Percentiles rank a stretch among this genome's conserved stretches.
Evolutionary conservation across 1,140 invertebrate species (phyloP).

Genomic region (Euwallacea fornicatus): DNA sequence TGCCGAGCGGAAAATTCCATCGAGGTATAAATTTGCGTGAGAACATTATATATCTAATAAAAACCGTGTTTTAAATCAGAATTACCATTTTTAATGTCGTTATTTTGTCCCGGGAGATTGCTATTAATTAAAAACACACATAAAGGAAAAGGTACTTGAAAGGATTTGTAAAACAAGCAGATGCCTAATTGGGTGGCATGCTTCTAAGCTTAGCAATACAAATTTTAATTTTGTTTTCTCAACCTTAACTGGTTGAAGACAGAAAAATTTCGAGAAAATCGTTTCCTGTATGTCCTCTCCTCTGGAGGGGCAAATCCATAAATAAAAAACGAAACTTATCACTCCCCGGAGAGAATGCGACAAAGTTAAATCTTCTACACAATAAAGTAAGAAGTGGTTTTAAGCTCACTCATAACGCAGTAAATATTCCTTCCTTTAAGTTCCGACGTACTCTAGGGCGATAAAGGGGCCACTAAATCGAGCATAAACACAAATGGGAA

Average conservation of each 20-base stretch:
- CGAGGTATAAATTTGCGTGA: too few species aligned
- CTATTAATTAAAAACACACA: too few species aligned
- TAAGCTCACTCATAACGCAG: constrained; percentile 9
- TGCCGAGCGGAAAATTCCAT: too few species aligned
- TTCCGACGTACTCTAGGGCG: constrained; percentile 1
- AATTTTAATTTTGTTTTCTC: too few species aligned
- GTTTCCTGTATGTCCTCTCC: too few species aligned
- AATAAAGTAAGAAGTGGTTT: constrained; percentile 14
- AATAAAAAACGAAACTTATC: background rate
- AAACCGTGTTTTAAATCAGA: too few species aligned
- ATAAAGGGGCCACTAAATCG: constrained; percentile 23
- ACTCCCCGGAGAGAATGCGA: constrained; percentile 2
- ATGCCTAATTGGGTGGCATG: background rate
- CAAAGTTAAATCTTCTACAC: constrained; percentile 14
- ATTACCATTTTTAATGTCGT: too few species aligned
- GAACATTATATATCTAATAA: too few species aligned
- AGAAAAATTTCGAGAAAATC: too few species aligned
- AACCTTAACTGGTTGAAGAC: too few species aligned
- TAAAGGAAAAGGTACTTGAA: background rate
- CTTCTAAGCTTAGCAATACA: background rate
- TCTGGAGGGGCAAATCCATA: background rate
- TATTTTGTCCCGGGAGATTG: too few species aligned
- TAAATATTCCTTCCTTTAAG: constrained; percentile 12
- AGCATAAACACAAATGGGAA: constrained; percentile 18
- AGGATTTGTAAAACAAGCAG: background rate